Evolutionary conservation across 1,140 invertebrate genomes (phyloP), one percentile per base, ranked within the genome.

Genomic region (Lepidurus arcticus): DNA sequence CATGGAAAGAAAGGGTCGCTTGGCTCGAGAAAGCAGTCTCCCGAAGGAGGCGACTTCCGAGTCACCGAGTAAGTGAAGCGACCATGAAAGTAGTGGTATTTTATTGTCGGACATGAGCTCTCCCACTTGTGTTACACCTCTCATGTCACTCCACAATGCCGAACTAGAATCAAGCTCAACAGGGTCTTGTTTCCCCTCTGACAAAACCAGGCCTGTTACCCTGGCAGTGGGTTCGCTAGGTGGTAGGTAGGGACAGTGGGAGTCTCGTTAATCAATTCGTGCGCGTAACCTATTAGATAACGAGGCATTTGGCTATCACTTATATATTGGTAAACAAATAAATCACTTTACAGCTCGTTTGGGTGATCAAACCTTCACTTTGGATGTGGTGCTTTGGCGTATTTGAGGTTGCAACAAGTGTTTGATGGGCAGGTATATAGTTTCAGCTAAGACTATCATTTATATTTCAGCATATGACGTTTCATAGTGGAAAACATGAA

Each of bases 81-180:
- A 89, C 88, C 85, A 89, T 89, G 85, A 88, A 86, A 89, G 88
- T 90, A 89, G 89, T 90, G 89, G 89, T 91, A 90, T 91, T 91
- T 89, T 89, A 91, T 84, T 85, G 85, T 78, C 86, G 87, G 83
- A 2, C 45, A 1, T 47, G 45, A 1, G 45, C 85, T 85, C 89
- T 91, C 90, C 89, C 89, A 90, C 89, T 89, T 91, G 90, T 90
- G 86, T 90, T 91, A 90, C 90, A 90, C 89, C 90, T 89, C 87
- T 90, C 89, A 91, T 91, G 90, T 92, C 89, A 91, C 89, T 88
- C 90, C 89, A 92, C 91, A 92, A 87, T 88, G 89, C 89, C 90
- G 91, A 89, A 91, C 90, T 92, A 91, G 89, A 90, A 90, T 91
- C 90, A 92, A 91, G 91, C 90, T 92, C 90, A 92, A 92, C 90